A percentile compares a stretch with the other conserved stretches of the same genome.
Evolutionary conservation across 2,888 invertebrate genomes (phyloP).

Genomic region (Argyresthia goedartella): DNA sequence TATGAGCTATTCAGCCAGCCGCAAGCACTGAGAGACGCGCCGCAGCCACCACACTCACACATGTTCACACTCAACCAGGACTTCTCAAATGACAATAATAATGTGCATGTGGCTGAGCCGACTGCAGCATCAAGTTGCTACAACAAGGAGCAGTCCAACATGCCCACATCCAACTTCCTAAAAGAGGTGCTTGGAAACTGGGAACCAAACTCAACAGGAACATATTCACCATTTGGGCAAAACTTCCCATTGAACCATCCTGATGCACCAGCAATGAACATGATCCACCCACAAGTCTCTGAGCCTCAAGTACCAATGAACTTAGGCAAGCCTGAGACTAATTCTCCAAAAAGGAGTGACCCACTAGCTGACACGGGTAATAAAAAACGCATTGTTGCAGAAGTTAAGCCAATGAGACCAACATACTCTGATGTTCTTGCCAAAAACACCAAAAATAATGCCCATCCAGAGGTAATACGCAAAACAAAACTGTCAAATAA

Average conservation of each 20-base stretch:
- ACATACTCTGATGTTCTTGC: constrained; percentile 88
- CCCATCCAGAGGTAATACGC: constrained; percentile 50
- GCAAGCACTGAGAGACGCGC: constrained; percentile 43
- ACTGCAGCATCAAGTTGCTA: constrained; percentile 28
- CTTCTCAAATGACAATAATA: constrained; percentile 31
- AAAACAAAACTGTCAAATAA: constrained; percentile 52
- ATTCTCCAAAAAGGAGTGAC: constrained; percentile 54
- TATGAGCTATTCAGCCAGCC: constrained; percentile 59
- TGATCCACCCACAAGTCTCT: constrained; percentile 29
- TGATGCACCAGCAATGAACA: constrained; percentile 43
- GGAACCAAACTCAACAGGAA: constrained; percentile 79
- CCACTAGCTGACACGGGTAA: constrained; percentile 66
- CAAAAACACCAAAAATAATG: constrained; percentile 72
- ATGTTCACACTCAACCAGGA: constrained; percentile 55
- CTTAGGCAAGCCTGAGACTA: constrained; percentile 32
- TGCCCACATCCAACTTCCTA: constrained; percentile 68
- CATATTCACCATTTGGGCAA: constrained; percentile 81
- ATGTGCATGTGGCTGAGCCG: constrained; percentile 27
- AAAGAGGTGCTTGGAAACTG: constrained; percentile 81
- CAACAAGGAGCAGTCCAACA: constrained; percentile 32
- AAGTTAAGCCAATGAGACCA: constrained; percentile 89
- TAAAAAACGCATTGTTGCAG: constrained; percentile 83
- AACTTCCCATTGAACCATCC: constrained; percentile 67
- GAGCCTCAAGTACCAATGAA: constrained; percentile 30
- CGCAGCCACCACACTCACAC: constrained; percentile 35